Percentiles rank a stretch among this genome's conserved stretches.
Evolutionary conservation across 2,888 invertebrate genomes (phyloP).

Genomic region (Eupithecia insigniata): DNA sequence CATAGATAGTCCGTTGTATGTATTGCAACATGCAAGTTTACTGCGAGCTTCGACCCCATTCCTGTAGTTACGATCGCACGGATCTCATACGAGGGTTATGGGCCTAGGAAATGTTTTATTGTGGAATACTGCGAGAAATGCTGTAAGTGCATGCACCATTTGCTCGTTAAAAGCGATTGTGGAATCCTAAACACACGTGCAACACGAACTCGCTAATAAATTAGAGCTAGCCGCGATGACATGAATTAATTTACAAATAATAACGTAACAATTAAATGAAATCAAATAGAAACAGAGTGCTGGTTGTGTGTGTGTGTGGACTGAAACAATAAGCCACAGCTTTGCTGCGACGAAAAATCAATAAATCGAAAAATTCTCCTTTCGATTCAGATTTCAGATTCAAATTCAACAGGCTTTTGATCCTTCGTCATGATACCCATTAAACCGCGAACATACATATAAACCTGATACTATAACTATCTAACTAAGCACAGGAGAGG

Average conservation of each 20-base stretch:
- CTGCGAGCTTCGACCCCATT: conserved; percentile 43
- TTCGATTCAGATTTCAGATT: neutral
- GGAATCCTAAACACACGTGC: neutral
- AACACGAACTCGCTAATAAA: neutral
- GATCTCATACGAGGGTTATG: conserved; percentile 20
- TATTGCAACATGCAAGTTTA: conserved; percentile 41
- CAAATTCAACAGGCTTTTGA: neutral
- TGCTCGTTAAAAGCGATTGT: conserved; percentile 1
- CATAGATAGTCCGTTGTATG: conserved; percentile 28
- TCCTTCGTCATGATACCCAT: neutral
- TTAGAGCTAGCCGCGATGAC: neutral
- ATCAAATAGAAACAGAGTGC: neutral
- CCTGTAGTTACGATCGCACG: conserved; percentile 35
- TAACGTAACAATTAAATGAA: neutral
- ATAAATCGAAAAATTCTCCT: neutral
- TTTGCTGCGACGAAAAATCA: neutral
- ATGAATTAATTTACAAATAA: neutral
- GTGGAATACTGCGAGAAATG: conserved; percentile 6
- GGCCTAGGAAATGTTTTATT: conserved; percentile 17
- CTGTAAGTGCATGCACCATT: conserved; percentile 2
- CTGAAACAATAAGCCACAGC: neutral
- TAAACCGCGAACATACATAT: neutral
- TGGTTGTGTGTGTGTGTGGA: neutral
- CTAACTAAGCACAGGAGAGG: conserved; percentile 3
- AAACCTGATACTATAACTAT: neutral